Conservation (phyloP, 2,888 invertebrate species). For the Pheosia tremula region DNA sequence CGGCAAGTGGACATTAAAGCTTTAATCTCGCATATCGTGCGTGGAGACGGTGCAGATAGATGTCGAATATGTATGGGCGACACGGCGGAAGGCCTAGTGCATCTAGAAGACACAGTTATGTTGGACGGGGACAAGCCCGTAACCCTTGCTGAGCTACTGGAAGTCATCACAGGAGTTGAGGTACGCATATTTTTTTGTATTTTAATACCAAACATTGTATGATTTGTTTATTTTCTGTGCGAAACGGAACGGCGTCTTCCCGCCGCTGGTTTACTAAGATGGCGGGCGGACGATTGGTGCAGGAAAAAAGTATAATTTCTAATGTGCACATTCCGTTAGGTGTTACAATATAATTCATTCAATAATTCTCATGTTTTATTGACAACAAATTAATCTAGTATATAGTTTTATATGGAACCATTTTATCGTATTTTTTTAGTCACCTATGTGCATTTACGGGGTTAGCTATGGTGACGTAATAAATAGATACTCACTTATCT, state of each 20-base stretch:
- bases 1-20: slow-evolving; percentile 75
- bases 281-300: slow-evolving; percentile 54
- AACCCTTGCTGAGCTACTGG: slow-evolving; percentile 70
- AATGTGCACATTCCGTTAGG: slow-evolving; percentile 16
- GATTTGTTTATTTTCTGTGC: slow-evolving; percentile 66
- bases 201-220: slow-evolving; percentile 34
- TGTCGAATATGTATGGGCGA: slow-evolving; percentile 80
- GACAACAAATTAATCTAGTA: not conserved
- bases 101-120: slow-evolving; percentile 76
- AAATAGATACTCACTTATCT: not conserved
- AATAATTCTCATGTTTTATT: not conserved
- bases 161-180: slow-evolving; percentile 74
- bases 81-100: slow-evolving; percentile 74
- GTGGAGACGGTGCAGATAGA: slow-evolving; percentile 73
- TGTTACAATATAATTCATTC: slow-evolving; percentile 16
- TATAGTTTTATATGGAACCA: not conserved
- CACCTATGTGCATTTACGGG: slow-evolving; percentile 32
- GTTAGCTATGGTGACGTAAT: slow-evolving; percentile 20
- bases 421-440: not conserved
- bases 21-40: slow-evolving; percentile 74
- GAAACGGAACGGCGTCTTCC: slow-evolving; percentile 76
- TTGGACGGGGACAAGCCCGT: slow-evolving; percentile 73
- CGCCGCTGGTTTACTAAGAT: slow-evolving; percentile 59
- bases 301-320: not conserved
- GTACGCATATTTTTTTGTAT: slow-evolving; percentile 46